Evolutionary conservation across 2,797 vertebrate genomes (phyloP).

Genomic region (Hypotaenidia okinawae): DNA sequence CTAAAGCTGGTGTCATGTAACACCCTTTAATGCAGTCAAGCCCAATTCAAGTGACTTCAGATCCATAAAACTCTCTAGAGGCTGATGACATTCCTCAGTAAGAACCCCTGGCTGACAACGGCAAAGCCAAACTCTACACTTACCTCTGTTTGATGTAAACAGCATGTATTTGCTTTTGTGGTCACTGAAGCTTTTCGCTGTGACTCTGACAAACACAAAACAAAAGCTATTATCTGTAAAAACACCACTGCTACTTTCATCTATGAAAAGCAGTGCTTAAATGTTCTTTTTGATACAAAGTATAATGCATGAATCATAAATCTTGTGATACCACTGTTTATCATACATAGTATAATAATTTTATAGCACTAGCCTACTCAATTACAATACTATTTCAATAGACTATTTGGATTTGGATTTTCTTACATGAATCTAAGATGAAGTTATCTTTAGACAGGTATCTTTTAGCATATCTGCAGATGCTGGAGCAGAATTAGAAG

Average conservation of each 20-base stretch:
- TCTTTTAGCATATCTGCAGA: neutral
- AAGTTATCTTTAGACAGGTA: neutral
- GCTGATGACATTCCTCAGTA: constrained; percentile 75
- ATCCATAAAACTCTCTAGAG: constrained; percentile 81
- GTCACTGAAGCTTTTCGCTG: neutral
- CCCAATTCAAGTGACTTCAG: constrained; percentile 78
- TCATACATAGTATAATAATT: neutral
- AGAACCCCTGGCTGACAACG: constrained; percentile 54
- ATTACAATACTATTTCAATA: neutral
- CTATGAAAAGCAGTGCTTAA: neutral
- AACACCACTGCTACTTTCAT: neutral
- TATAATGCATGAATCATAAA: neutral
- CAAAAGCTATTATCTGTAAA: neutral
- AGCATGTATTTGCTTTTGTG: neutral
- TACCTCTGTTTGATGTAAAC: constrained; percentile 9
- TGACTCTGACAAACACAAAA: neutral
- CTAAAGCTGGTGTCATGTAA: constrained; percentile 78
- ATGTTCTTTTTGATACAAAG: neutral
- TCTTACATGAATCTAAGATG: neutral
- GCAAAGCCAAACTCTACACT: neutral
- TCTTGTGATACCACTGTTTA: neutral
- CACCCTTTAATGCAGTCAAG: constrained; percentile 79
- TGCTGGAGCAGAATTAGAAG: neutral
- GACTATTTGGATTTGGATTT: neutral
- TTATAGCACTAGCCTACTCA: neutral